A percentile compares a stretch with the other conserved stretches of the same genome.
phyloP scores from a whole-genome alignment of 1,140 invertebrate species.

The Cydia amplana region DNA sequence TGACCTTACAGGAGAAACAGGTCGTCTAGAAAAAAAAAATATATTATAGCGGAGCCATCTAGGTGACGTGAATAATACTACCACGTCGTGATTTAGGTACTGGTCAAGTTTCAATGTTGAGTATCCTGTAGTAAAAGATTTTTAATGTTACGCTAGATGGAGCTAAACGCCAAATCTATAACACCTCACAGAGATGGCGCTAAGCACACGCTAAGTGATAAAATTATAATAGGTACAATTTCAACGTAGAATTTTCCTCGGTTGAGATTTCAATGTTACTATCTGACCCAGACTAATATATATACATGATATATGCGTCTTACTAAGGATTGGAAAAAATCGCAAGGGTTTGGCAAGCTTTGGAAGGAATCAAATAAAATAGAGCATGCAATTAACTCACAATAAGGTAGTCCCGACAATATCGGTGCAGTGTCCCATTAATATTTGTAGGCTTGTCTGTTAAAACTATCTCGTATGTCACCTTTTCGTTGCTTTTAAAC shows the following conservation, averaged over 20 bases:
- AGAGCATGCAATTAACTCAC: background rate
- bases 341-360: no score
- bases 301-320: no score
- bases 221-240: no score
- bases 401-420: background rate
- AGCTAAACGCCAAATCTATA: background rate
- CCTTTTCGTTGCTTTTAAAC: background rate
- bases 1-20: conserved; percentile 4
- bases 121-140: background rate
- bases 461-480: background rate
- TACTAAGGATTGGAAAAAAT: no score
- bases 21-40: background rate
- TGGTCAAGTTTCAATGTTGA: no score
- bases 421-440: background rate
- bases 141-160: background rate
- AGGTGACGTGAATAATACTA: background rate
- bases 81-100: background rate
- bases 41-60: background rate
- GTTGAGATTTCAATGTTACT: no score
- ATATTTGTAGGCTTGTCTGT: background rate
- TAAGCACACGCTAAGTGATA: no score
- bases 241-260: no score
- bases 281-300: no score
- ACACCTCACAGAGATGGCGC: background rate
- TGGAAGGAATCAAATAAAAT: background rate